Evolutionary conservation across 2,888 invertebrate species (phyloP).

Genomic region (Acanthopleura granulata): DNA sequence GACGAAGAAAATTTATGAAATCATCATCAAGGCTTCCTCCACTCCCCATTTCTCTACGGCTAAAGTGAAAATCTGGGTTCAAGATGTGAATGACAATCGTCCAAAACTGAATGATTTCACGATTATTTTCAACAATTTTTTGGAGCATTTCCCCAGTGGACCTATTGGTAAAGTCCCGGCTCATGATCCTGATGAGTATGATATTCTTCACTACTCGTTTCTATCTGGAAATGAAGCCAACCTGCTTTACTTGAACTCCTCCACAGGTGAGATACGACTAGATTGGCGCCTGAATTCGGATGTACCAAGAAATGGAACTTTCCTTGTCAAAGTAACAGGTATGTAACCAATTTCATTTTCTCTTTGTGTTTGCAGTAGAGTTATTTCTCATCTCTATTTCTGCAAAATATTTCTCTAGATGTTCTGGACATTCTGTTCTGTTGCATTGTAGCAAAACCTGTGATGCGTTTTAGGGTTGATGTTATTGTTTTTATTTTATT

Average conservation of each 20-base stretch:
- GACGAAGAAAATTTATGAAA: constrained; percentile 88
- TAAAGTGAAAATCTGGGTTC: constrained; percentile 87
- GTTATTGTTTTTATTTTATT: no score
- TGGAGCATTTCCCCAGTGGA: constrained; percentile 92
- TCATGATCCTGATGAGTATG: constrained; percentile 88
- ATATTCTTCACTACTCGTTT: constrained; percentile 83
- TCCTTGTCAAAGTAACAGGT: constrained; percentile 93
- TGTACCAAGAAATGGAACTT: constrained; percentile 91
- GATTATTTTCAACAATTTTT: constrained; percentile 95
- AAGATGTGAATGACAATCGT: constrained; percentile 93
- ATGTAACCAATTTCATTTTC: constrained; percentile 28
- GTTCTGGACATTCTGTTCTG: no score
- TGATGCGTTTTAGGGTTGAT: no score
- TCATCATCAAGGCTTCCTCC: constrained; percentile 91
- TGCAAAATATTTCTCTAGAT: no score
- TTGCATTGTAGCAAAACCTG: no score
- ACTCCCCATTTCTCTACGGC: constrained; percentile 91
- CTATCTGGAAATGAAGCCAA: constrained; percentile 94
- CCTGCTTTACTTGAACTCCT: constrained; percentile 85
- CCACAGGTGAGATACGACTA: constrained; percentile 85
- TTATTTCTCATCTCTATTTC: no score
- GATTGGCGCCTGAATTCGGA: constrained; percentile 96
- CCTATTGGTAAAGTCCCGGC: constrained; percentile 93
- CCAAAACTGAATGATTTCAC: constrained; percentile 91
- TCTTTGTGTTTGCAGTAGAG: no score